These are phyloP conservation scores for Phoenicopterus ruber DNA, from an alignment of 2,113 vertebrate genomes.

Conservation along the genomic window DNA sequence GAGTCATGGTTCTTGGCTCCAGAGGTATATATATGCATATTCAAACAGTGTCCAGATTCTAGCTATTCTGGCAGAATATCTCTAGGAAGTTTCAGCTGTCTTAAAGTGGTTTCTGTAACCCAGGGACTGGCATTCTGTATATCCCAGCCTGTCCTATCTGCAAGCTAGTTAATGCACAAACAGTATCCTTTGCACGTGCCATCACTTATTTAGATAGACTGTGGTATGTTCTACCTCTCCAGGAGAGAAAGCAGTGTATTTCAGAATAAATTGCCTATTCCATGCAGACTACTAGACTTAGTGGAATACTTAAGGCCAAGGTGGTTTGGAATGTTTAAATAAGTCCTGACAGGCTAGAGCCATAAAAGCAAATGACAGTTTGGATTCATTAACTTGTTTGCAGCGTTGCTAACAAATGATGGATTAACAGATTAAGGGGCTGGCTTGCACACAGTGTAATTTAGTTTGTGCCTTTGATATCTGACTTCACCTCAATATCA, in stretches of 20 bases:
- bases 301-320: background rate
- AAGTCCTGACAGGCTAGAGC: background rate
- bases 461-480: background rate
- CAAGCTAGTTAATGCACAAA: background rate
- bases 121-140: background rate
- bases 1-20: background rate
- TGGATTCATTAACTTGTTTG: background rate
- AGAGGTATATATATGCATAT: accelerated
- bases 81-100: background rate
- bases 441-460: background rate
- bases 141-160: background rate
- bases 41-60: background rate
- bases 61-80: background rate
- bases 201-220: background rate
- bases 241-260: accelerated
- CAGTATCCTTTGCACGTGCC: background rate
- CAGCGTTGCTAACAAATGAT: background rate
- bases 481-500: background rate
- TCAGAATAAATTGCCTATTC: background rate
- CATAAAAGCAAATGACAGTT: background rate
- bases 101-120: background rate
- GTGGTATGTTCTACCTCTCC: background rate
- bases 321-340: background rate
- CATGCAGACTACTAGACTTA: no score
- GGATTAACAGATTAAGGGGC: background rate